These are phyloP conservation scores for Agrenia bidenticulata DNA, from an alignment of 2,888 invertebrate species.

Conservation along the genomic window DNA sequence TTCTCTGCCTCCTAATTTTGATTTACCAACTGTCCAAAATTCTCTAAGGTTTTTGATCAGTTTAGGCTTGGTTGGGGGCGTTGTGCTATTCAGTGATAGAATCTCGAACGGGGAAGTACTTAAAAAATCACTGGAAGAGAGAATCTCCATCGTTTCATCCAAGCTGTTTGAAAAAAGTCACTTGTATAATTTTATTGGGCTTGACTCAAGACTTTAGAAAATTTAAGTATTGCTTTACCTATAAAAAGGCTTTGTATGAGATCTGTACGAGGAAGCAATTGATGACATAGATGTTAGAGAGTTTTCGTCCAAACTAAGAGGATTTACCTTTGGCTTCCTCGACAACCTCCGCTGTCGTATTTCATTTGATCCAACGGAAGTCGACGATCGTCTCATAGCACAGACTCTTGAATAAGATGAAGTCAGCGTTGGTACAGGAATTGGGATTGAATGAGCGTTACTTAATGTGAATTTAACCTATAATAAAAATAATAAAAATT, in stretches of 20 bases:
- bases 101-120: slow-evolving; percentile 51
- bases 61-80: slow-evolving; percentile 40
- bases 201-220: no score
- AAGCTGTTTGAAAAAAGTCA: slow-evolving; percentile 40
- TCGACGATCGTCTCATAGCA: slow-evolving; percentile 69
- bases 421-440: slow-evolving; percentile 48
- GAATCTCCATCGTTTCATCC: slow-evolving; percentile 51
- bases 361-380: slow-evolving; percentile 44
- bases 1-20: slow-evolving; percentile 19
- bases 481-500: slow-evolving; percentile 11
- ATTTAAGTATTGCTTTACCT: slow-evolving; percentile 30
- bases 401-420: slow-evolving; percentile 78
- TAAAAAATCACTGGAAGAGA: slow-evolving; percentile 44
- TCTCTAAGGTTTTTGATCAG: slow-evolving; percentile 52
- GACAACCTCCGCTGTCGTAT: slow-evolving; percentile 44
- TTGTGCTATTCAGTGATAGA: slow-evolving; percentile 31
- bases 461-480: slow-evolving; percentile 47
- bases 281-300: slow-evolving; percentile 48
- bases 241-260: slow-evolving; percentile 50
- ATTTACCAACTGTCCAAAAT: slow-evolving; percentile 46
- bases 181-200: no score
- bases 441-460: slow-evolving; percentile 46
- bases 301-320: slow-evolving; percentile 51
- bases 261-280: slow-evolving; percentile 31
- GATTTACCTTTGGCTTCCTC: slow-evolving; percentile 45